Base-by-base conservation (phyloP, 2,113 vertebrate species). In the Platycercus adscitus region DNA sequence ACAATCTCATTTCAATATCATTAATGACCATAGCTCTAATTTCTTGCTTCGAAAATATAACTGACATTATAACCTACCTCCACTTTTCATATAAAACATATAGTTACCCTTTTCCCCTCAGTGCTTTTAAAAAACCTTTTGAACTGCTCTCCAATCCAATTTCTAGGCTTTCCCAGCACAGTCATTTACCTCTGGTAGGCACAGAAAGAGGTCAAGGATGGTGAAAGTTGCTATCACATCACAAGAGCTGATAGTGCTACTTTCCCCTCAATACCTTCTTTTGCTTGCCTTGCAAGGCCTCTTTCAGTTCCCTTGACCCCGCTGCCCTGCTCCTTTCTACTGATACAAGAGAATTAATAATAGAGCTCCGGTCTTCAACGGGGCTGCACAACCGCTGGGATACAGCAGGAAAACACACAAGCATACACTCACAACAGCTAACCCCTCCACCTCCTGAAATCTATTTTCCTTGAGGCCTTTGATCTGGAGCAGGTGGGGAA, bases 401-500 rank as follows among this genome's bases (percentile, higher is more conserved):
- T 73, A 41, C 12, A 64, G 93, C 91, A 93, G 85, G 85, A 89
- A 95, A 93, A 94, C 44, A 91, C 88, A 90, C 66, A 92, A 76
- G 81, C 63, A 35, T 52, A 85, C 0, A 0, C 81, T 82, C 60
- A 71, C 63, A 88, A 93, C 68, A 70, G 81, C 91, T 72, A 77
- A 81, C 89, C 82, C 72, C 64, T 66, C 88, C 83, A 64, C 95
- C 91, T 80, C 93, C 87, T 50, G 68, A 91, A 94, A 95, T 55
- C 79, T 68, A 79, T 94, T 95, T 94, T 81, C 70, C 84, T 91
- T 66, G 47, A 64, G 81, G 78, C 44, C 78, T 96, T 96, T 96
- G 94, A 96, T 97, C 85, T 96, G 85, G 46, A 56, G 73, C 94
- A 97, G 97, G 96, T 97, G 96, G 87, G 76, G 85, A 96, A 86